phyloP scores from a whole-genome alignment of 2,113 vertebrate species.

The Takifugu bimaculatus region DNA sequence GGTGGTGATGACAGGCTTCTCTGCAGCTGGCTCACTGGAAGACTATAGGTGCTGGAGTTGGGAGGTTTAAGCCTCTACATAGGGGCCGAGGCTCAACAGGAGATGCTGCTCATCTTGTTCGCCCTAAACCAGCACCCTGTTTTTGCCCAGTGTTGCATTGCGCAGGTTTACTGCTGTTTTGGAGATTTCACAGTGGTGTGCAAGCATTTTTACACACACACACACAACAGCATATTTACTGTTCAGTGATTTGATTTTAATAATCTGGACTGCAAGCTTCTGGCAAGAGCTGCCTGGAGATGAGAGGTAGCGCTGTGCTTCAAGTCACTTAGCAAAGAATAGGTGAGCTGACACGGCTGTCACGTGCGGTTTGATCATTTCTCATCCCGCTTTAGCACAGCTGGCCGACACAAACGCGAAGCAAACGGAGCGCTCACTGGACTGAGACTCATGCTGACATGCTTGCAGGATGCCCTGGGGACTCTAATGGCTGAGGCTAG shows the following conservation, averaged over 20 bases:
- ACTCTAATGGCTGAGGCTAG: conserved; percentile 13
- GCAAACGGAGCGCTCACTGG: conserved; percentile 29
- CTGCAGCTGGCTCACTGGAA: conserved; percentile 52
- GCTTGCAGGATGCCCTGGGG: conserved; percentile 16
- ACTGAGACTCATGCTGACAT: conserved; percentile 30
- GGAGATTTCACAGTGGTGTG: too few species aligned
- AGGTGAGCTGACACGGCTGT: not conserved
- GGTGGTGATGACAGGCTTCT: conserved; percentile 72
- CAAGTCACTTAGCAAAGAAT: not conserved
- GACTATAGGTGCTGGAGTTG: conserved; percentile 44
- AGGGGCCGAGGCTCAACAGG: conserved; percentile 47
- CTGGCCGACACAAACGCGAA: conserved; percentile 39
- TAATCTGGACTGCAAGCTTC: not conserved
- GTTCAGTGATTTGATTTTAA: too few species aligned
- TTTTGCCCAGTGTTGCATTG: conserved; percentile 8
- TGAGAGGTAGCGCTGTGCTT: not conserved
- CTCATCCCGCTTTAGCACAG: conserved; percentile 11
- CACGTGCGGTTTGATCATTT: conserved; percentile 27
- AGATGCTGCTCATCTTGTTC: conserved; percentile 54
- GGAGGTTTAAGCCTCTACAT: conserved; percentile 39
- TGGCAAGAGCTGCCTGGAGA: not conserved
- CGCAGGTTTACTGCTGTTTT: not conserved
- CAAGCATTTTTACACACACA: not conserved
- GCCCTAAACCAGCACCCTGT: conserved; percentile 64
- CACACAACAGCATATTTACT: not conserved